phyloP scores from a whole-genome alignment of 2,113 vertebrate genomes.

The Pao palembangensis region DNA sequence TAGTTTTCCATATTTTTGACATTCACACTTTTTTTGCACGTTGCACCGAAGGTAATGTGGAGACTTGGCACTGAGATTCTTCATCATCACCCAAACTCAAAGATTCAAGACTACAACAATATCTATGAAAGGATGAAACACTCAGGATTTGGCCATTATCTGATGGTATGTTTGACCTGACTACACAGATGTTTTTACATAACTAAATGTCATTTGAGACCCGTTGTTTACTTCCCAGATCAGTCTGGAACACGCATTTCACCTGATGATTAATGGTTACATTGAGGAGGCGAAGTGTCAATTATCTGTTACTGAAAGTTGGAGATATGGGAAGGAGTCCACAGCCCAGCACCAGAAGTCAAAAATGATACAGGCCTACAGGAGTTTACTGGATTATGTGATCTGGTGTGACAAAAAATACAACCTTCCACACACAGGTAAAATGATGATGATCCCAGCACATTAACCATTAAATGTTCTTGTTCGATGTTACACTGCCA shows the following conservation, averaged over 20 bases:
- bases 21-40: background rate
- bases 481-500: constrained; percentile 33
- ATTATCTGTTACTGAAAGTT: constrained; percentile 79
- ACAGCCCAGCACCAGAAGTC: constrained; percentile 65
- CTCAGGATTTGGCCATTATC: constrained; percentile 78
- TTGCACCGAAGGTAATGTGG: constrained; percentile 79
- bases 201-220: background rate
- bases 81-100: constrained; percentile 79
- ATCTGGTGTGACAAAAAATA: constrained; percentile 80
- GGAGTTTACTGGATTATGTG: constrained; percentile 82
- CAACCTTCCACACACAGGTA: constrained; percentile 63
- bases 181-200: background rate
- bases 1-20: background rate
- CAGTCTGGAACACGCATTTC: constrained; percentile 84
- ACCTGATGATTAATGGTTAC: constrained; percentile 80
- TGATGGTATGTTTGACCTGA: constrained; percentile 74
- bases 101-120: constrained; percentile 74
- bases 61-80: constrained; percentile 85
- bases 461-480: constrained; percentile 34
- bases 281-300: constrained; percentile 79
- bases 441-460: constrained; percentile 32
- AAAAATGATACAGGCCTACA: constrained; percentile 84
- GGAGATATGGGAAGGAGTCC: constrained; percentile 81
- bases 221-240: constrained; percentile 66
- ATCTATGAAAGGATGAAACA: constrained; percentile 89